Percentiles rank a stretch among this genome's conserved stretches.
Evolutionary conservation across 2,888 invertebrate species (phyloP).

Genomic region (Luperina nickerlii): DNA sequence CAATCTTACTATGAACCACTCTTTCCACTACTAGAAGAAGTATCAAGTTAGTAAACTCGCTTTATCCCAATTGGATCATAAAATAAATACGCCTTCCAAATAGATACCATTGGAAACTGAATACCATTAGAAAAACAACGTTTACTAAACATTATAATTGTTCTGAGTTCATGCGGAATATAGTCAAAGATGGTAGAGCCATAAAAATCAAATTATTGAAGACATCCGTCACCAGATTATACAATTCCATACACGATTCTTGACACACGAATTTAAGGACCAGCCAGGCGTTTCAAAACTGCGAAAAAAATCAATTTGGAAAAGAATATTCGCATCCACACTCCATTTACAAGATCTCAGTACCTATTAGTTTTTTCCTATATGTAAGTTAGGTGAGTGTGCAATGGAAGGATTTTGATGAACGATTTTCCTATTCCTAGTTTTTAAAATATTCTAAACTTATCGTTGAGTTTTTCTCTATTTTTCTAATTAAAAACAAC

Average conservation of each 20-base stretch:
- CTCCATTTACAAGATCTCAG: constrained; percentile 17
- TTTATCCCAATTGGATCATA: constrained; percentile 1
- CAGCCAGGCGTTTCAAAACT: background rate
- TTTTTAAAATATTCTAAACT: background rate
- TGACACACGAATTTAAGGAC: background rate
- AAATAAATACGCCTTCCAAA: background rate
- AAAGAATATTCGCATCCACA: background rate
- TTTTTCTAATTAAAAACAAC: background rate
- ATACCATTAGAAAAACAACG: constrained; percentile 11
- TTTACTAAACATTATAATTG: constrained; percentile 14
- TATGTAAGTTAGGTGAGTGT: background rate
- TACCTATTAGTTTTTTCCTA: background rate
- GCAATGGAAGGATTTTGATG: constrained; percentile 7
- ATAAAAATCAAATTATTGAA: background rate
- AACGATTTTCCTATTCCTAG: constrained; percentile 13
- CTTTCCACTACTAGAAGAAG: background rate
- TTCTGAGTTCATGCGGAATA: background rate
- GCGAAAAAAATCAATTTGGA: background rate
- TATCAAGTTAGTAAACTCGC: background rate
- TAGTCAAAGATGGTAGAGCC: background rate
- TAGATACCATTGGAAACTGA: background rate
- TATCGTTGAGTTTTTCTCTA: background rate
- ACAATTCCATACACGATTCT: background rate
- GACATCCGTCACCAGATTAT: background rate
- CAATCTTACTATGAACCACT: background rate